Percentiles rank a stretch among this genome's conserved stretches.
phyloP scores from a whole-genome alignment of 2,888 invertebrate genomes.

The Nomada goodeniana region DNA sequence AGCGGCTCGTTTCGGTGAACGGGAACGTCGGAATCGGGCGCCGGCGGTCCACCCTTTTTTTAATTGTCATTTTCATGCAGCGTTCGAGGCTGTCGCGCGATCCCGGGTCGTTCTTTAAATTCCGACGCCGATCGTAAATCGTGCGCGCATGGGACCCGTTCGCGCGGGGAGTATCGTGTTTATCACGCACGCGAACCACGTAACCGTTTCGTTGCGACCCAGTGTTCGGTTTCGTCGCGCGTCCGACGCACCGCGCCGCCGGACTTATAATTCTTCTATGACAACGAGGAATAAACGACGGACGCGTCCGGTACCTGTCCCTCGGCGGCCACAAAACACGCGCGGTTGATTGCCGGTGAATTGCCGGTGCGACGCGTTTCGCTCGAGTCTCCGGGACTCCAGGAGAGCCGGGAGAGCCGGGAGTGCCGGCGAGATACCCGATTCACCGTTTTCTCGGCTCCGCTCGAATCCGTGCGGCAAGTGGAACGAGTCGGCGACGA shows the following conservation, averaged over 20 bases:
- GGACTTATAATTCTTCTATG: constrained; percentile 80
- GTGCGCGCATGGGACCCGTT: constrained; percentile 13
- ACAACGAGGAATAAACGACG: constrained; percentile 80
- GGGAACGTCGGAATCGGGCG: background rate
- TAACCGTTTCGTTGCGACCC: background rate
- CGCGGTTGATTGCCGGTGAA: constrained; percentile 83
- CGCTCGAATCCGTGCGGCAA: constrained; percentile 15
- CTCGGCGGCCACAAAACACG: constrained; percentile 82
- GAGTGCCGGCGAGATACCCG: too few relatives aligned
- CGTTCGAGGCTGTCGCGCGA: constrained; percentile 24
- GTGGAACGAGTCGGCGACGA: constrained; percentile 11
- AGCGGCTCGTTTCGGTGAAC: constrained; percentile 6
- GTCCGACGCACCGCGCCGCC: constrained; percentile 52
- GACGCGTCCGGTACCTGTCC: constrained; percentile 76
- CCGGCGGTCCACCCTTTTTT: constrained; percentile 49
- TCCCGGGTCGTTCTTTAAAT: constrained; percentile 53
- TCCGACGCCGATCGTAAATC: constrained; percentile 54
- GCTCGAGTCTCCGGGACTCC: constrained; percentile 41
- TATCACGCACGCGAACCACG: constrained; percentile 15
- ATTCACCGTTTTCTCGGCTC: constrained; percentile 20
- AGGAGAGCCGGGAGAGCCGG: constrained; percentile 24
- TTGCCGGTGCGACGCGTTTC: constrained; percentile 60
- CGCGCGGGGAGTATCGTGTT: constrained; percentile 8
- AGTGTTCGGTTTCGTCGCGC: constrained; percentile 52
- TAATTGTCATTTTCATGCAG: constrained; percentile 57